These are phyloP conservation scores for Vollenhovia emeryi DNA, from an alignment of 1,140 invertebrate species.

Conservation along the genomic window DNA sequence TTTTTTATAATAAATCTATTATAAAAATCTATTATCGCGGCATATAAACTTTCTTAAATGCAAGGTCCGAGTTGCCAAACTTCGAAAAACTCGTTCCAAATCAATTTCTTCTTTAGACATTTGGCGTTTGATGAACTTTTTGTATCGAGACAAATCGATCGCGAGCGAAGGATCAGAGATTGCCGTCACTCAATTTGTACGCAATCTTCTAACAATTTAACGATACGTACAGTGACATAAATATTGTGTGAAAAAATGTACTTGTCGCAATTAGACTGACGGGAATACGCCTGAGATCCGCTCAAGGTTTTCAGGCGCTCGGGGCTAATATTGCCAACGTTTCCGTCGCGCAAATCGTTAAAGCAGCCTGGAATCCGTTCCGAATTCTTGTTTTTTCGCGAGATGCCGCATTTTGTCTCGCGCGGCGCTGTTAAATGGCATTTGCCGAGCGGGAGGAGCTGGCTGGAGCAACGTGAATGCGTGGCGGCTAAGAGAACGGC, in stretches of 20 bases:
- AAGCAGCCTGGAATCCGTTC: neutral
- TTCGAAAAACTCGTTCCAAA: neutral
- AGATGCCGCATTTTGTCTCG: neutral
- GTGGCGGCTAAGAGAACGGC: neutral
- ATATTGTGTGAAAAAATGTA: neutral
- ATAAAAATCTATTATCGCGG: neutral
- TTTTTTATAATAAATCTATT: neutral
- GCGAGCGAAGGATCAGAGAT: neutral
- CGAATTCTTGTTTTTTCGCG: neutral
- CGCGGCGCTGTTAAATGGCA: slow-evolving; percentile 27
- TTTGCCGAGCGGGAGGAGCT: neutral
- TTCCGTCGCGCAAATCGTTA: neutral
- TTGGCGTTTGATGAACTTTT: neutral
- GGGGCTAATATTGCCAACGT: neutral
- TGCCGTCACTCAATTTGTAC: no score
- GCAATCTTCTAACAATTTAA: neutral
- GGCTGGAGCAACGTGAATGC: neutral
- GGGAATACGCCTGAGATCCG: neutral
- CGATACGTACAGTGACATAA: neutral
- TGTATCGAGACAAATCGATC: neutral
- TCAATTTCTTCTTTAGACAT: neutral
- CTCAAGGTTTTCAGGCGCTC: neutral
- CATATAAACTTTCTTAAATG: neutral
- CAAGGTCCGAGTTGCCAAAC: neutral
- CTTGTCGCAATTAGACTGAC: neutral